Percentiles rank a stretch among this genome's conserved stretches.
phyloP scores from a whole-genome alignment of 2,113 vertebrate genomes.

The Corythornis cristatus region DNA sequence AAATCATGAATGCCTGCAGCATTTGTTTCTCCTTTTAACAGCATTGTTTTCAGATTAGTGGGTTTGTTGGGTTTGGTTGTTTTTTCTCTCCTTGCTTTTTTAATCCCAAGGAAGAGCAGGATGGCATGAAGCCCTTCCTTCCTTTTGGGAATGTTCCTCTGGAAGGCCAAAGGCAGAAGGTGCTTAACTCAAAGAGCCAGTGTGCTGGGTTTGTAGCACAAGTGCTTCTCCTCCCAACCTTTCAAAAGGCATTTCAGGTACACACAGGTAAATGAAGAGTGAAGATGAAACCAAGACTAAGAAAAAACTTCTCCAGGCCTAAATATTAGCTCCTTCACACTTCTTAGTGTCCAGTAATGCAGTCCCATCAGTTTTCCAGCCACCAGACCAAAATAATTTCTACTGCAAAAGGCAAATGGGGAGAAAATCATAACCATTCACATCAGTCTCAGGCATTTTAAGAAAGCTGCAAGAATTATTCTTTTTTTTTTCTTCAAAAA shows the following conservation, averaged over 20 bases:
- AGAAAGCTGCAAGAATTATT: neutral
- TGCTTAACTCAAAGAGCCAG: neutral
- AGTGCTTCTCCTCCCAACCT: neutral
- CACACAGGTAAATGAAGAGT: slow-evolving; percentile 9
- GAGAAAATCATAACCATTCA: slow-evolving; percentile 6
- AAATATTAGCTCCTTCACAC: neutral
- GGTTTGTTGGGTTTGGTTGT: no score
- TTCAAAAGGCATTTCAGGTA: neutral
- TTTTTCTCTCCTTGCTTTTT: neutral
- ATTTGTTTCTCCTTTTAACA: neutral
- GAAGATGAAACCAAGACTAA: neutral
- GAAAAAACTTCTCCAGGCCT: neutral
- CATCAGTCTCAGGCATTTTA: neutral
- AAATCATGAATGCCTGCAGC: neutral
- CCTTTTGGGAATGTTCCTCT: neutral
- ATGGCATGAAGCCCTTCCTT: neutral
- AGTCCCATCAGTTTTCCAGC: neutral
- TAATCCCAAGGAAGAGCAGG: neutral
- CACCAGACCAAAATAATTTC: neutral
- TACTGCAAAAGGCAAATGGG: neutral
- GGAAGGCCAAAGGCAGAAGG: neutral
- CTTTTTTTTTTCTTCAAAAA: neutral
- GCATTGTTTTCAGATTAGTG: neutral
- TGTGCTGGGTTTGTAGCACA: neutral
- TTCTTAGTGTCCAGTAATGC: neutral